phyloP scores from a whole-genome alignment of 2,113 vertebrate genomes.

The Menura novaehollandiae region DNA sequence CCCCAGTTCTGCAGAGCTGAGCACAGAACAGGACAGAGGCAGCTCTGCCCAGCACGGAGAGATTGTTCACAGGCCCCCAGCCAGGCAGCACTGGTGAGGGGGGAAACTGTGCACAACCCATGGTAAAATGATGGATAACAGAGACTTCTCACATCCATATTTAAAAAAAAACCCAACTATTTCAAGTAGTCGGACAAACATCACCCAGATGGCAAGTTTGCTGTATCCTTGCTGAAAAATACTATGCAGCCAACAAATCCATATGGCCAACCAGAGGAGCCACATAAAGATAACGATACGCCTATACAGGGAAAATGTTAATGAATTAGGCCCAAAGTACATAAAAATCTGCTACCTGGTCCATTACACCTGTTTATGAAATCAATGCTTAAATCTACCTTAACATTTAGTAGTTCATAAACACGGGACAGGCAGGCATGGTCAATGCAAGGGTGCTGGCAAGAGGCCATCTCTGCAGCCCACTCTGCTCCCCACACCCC shows the following conservation, averaged over 20 bases:
- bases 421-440: background rate
- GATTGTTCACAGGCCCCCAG: background rate
- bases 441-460: background rate
- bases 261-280: conserved; percentile 18
- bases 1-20: background rate
- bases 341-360: conserved; percentile 43
- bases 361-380: background rate
- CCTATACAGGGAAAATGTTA: conserved; percentile 26
- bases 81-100: background rate
- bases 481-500: background rate
- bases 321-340: conserved; percentile 3
- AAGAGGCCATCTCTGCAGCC: background rate
- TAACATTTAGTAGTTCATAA: background rate
- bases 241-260: conserved; percentile 28
- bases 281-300: background rate
- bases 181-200: background rate
- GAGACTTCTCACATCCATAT: background rate
- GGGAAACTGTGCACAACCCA: background rate
- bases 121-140: background rate
- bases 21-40: background rate
- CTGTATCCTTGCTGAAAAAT: conserved; percentile 27
- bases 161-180: background rate
- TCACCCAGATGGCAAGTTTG: conserved; percentile 40
- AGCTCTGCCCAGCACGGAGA: background rate
- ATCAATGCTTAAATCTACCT: background rate